Evolutionary conservation across 2,888 invertebrate species (phyloP).

Genomic region (Drepana falcataria): DNA sequence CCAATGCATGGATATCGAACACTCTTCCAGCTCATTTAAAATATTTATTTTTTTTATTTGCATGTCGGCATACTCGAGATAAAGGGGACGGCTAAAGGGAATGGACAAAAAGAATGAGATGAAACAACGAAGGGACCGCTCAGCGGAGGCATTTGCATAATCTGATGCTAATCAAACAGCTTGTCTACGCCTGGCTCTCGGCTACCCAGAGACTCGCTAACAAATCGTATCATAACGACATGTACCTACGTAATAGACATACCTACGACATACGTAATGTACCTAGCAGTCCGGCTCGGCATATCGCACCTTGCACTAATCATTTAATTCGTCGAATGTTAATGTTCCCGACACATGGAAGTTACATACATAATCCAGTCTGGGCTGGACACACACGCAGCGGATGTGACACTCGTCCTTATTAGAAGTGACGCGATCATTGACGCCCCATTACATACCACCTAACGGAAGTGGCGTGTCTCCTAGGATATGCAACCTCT

Average conservation of each 20-base stretch:
- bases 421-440: conserved; percentile 34
- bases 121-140: conserved; percentile 72
- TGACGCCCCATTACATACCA: not conserved
- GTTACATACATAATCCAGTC: not conserved
- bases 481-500: not conserved
- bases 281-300: too few species aligned
- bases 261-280: not conserved
- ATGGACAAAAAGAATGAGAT: conserved; percentile 64
- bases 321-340: too few species aligned
- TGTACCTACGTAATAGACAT: not conserved
- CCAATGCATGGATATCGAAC: conserved; percentile 65
- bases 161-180: conserved; percentile 77
- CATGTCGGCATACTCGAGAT: conserved; percentile 71
- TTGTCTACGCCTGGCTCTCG: conserved; percentile 36
- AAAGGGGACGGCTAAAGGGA: conserved; percentile 61
- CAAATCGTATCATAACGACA: not conserved
- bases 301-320: too few species aligned
- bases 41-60: conserved; percentile 65
- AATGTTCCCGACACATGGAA: too few species aligned
- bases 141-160: conserved; percentile 74
- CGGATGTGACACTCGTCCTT: conserved; percentile 43
- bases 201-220: conserved; percentile 9
- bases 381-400: conserved; percentile 40
- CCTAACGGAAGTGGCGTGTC: not conserved
- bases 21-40: conserved; percentile 71